phyloP scores from a whole-genome alignment of 2,113 vertebrate species.

The Callocephalon fimbriatum region DNA sequence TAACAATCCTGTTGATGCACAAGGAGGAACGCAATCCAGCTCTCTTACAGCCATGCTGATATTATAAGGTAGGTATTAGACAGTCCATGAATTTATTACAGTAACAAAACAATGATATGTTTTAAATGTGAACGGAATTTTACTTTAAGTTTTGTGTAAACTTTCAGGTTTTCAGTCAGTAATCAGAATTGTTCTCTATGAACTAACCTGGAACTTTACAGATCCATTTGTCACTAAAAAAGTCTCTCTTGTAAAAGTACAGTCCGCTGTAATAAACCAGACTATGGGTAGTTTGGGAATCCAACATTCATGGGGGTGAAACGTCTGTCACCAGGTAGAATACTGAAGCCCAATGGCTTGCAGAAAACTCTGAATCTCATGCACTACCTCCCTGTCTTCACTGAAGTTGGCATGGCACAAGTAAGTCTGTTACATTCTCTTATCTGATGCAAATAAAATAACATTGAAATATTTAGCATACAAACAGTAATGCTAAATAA shows the following conservation, averaged over 20 bases:
- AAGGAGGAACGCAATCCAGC: not conserved
- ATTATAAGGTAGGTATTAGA: not conserved
- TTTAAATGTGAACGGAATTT: not conserved
- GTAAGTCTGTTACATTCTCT: not conserved
- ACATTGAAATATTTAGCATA: not conserved
- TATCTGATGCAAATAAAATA: not conserved
- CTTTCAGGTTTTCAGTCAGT: not conserved
- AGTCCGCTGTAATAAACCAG: not conserved
- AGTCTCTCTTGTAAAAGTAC: not conserved
- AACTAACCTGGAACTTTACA: not conserved
- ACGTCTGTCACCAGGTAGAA: not conserved
- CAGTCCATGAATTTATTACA: not conserved
- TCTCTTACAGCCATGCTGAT: not conserved
- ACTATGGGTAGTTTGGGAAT: not conserved
- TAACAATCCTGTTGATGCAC: not conserved
- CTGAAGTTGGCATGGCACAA: not conserved
- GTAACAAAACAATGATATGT: not conserved
- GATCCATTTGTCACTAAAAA: not conserved
- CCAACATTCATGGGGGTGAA: not conserved
- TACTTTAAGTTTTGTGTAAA: not conserved
- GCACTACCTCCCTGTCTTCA: not conserved
- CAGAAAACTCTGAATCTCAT: not conserved
- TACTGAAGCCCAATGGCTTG: not conserved
- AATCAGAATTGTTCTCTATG: not conserved
- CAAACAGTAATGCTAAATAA: not conserved